Evolutionary conservation across 1,140 invertebrate genomes (phyloP), one percentile per base, ranked within the genome.

Genomic region (Melitaea cinxia): DNA sequence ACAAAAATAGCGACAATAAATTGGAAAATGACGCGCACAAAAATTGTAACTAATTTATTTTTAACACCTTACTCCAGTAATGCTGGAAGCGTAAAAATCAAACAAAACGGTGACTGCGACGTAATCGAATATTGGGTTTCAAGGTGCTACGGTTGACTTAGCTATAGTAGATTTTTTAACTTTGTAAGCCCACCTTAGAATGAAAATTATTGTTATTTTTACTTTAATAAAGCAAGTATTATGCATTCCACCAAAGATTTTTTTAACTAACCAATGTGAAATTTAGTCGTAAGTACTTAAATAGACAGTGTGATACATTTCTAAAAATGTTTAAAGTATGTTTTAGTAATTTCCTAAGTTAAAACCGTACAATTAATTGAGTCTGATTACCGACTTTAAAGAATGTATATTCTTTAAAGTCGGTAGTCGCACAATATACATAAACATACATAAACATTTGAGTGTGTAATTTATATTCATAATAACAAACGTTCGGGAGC

Each of bases 1-100:
- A 61, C 65, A 4, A 39, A 61, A 67, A 67, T 67, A 67, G 58
- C 65, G 57, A 61, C 57, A 67, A 67, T 67, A 67, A 67, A 67
- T 67, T 50, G 58, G 65, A 61, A 66, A 67, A 61, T 67, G 65
- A 67, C 65, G 65, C 42, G 50, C 65, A 56, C 57, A 67, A 61
- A 59, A 66, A 61, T 61, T 61, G 39, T 50, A 56, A 55, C 57
- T 67, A 61, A 61, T 67, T 67, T 67, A 67, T 67, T 67, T 66
- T 67, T 67, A 66, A 67, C 65, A 56, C 65, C 65, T 67, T 67
- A 61, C 52, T 67, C 52, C 52, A 61, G 39, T 67, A 56, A 54
- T 49, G 65, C 19, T 56, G 42, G 57, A 42, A 60, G 52, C 57
- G 50, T 67, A 67, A 70, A 58, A 66, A 70, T 62, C 39, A 55